Percentiles rank a stretch among this genome's conserved stretches.
phyloP scores from a whole-genome alignment of 2,113 vertebrate species.

The Scomber japonicus region DNA sequence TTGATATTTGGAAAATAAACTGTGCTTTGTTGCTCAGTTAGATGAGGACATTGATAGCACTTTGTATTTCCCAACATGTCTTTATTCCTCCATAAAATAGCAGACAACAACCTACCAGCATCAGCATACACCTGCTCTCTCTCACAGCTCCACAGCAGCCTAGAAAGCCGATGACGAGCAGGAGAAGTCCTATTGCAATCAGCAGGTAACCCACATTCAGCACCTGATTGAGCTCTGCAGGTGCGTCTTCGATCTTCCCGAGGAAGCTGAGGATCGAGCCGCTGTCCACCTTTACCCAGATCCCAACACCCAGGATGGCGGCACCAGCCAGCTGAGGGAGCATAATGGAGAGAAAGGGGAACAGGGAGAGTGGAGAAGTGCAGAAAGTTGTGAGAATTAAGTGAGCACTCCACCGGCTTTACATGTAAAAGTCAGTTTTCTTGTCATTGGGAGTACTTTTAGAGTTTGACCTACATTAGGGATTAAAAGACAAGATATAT shows the following conservation, averaged over 20 bases:
- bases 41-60: no score
- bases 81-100: not conserved
- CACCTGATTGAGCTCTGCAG: slow-evolving; percentile 77
- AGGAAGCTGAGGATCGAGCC: slow-evolving; percentile 80
- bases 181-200: slow-evolving; percentile 82
- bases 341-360: not conserved
- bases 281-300: slow-evolving; percentile 89
- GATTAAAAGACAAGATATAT: not conserved
- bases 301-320: slow-evolving; percentile 84
- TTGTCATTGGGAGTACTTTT: not conserved
- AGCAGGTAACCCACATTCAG: slow-evolving; percentile 87
- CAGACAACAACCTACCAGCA: slow-evolving; percentile 79
- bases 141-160: slow-evolving; percentile 86
- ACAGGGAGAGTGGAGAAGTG: no score
- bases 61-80: no score
- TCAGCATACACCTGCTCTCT: slow-evolving; percentile 86
- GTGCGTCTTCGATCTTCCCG: slow-evolving; percentile 46
- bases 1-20: not conserved
- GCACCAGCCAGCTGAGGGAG: slow-evolving; percentile 83
- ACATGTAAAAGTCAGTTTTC: not conserved
- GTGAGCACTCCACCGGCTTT: not conserved
- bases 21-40: no score
- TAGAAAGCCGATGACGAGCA: slow-evolving; percentile 86
- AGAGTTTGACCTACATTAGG: not conserved
- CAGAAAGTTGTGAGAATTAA: not conserved